Evolutionary conservation across 2,888 invertebrate species (phyloP).

Genomic region (Petrolisthes manimaculis): DNA sequence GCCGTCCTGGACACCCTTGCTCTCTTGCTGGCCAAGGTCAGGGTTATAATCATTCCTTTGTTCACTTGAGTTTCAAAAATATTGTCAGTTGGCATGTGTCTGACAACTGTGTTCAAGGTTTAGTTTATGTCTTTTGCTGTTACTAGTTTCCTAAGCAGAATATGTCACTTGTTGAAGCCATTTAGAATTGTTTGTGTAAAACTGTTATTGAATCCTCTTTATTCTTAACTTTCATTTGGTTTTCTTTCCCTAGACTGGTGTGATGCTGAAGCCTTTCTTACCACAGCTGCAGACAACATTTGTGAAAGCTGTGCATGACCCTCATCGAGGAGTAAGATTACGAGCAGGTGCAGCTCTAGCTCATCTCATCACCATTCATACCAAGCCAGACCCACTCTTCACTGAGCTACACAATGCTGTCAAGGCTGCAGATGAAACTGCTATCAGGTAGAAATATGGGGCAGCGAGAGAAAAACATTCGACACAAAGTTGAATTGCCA

Average conservation of each 20-base stretch:
- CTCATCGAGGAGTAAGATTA: constrained; percentile 86
- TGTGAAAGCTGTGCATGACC: constrained; percentile 92
- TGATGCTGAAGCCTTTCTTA: constrained; percentile 95
- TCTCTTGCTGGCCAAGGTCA: constrained; percentile 88
- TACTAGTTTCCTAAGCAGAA: no score
- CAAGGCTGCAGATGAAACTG: constrained; percentile 85
- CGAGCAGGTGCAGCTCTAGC: constrained; percentile 90
- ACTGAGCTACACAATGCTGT: constrained; percentile 90
- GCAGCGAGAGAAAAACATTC: background rate
- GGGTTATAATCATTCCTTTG: constrained; percentile 1
- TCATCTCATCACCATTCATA: constrained; percentile 90
- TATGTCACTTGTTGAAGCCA: no score
- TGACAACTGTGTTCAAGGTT: background rate
- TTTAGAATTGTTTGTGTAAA: no score
- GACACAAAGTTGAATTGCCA: background rate
- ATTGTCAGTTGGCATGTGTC: background rate
- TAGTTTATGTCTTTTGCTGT: no score
- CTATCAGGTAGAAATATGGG: constrained; percentile 74
- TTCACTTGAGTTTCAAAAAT: no score
- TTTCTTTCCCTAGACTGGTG: constrained; percentile 79
- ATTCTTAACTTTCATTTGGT: background rate
- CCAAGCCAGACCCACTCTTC: constrained; percentile 94
- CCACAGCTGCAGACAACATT: constrained; percentile 99
- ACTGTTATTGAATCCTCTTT: no score
- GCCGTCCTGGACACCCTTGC: constrained; percentile 95